Evolutionary conservation across 2,888 invertebrate species (phyloP).

Genomic region (Stegophylla sp.): DNA sequence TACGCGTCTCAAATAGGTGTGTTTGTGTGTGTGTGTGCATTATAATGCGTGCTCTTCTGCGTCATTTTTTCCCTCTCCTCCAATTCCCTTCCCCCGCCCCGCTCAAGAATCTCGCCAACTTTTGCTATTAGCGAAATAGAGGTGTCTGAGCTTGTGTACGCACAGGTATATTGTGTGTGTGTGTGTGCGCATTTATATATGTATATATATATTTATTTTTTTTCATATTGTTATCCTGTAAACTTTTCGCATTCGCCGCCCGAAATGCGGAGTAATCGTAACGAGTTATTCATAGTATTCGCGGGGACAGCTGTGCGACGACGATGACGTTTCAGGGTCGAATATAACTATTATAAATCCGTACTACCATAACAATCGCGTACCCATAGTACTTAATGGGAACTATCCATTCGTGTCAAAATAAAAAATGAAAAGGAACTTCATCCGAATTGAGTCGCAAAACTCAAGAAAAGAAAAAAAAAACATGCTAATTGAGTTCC

Average conservation of each 20-base stretch:
- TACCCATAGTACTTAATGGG: too few relatives aligned
- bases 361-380: neutral
- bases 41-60: neutral
- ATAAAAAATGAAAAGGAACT: too few relatives aligned
- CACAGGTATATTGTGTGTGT: too few relatives aligned
- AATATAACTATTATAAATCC: neutral
- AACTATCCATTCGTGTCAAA: too few relatives aligned
- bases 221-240: constrained; percentile 7
- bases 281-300: too few relatives aligned
- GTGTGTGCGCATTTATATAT: too few relatives aligned
- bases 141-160: too few relatives aligned
- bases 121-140: constrained; percentile 13
- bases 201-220: too few relatives aligned
- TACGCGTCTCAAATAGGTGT: neutral
- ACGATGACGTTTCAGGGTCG: neutral
- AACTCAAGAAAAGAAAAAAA: too few relatives aligned
- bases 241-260: neutral
- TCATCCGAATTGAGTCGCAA: too few relatives aligned
- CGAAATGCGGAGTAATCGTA: neutral
- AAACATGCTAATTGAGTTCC: too few relatives aligned
- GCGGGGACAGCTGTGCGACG: too few relatives aligned
- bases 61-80: neutral
- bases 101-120: neutral
- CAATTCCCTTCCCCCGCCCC: neutral
- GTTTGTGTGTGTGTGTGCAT: neutral